Evolutionary conservation across 2,888 invertebrate species (phyloP).

Genomic region (Thalpophila matura): DNA sequence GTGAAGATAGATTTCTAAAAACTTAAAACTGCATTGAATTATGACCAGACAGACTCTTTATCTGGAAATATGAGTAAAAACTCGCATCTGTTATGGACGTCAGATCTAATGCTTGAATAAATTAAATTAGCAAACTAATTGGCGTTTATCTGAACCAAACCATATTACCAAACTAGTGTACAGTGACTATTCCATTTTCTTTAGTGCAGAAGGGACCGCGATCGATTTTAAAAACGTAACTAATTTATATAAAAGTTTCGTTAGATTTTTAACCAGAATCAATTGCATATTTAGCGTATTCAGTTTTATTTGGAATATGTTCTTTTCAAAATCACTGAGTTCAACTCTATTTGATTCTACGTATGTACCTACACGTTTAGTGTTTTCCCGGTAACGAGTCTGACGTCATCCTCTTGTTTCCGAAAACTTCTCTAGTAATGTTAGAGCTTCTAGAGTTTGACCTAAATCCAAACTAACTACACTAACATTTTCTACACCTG

Average conservation of each 20-base stretch:
- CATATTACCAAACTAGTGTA: background rate
- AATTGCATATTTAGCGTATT: background rate
- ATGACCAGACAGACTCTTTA: constrained; percentile 9
- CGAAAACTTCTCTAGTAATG: constrained; percentile 34
- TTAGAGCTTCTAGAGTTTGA: constrained; percentile 24
- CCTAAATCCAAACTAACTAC: constrained; percentile 37
- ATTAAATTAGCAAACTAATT: constrained; percentile 10
- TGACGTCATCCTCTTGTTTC: constrained; percentile 48
- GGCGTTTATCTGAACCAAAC: background rate
- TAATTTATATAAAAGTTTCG: too few relatives aligned
- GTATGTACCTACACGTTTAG: constrained; percentile 8
- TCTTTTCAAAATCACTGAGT: constrained; percentile 5
- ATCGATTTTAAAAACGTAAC: too few relatives aligned
- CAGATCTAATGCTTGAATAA: constrained; percentile 18
- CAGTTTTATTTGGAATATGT: constrained; percentile 3
- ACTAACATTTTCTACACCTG: constrained; percentile 12
- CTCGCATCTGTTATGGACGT: background rate
- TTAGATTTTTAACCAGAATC: background rate
- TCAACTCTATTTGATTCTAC: constrained; percentile 28
- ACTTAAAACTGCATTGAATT: background rate
- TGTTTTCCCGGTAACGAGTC: constrained; percentile 29
- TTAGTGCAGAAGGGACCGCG: too few relatives aligned
- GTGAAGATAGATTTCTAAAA: background rate
- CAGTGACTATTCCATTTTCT: background rate
- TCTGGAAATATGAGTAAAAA: background rate